Evolutionary conservation across 1,140 invertebrate species (phyloP), one percentile per base, ranked within the genome.

Genomic region (Pachypeltis micranthus): DNA sequence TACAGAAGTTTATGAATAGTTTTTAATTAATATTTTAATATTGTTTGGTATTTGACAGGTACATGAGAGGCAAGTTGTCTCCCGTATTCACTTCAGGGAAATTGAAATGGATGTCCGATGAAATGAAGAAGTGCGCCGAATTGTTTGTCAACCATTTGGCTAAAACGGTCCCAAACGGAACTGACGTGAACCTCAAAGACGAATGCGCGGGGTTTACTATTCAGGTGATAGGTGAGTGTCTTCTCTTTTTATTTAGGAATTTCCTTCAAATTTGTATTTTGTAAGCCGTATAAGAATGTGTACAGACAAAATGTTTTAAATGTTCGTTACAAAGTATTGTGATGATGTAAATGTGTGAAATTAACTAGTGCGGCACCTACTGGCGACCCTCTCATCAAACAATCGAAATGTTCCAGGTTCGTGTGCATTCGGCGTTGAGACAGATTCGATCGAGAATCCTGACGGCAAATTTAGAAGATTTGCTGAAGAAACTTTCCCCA

Each of bases 41-140:
- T n/a, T n/a, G n/a, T n/a, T n/a, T n/a, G n/a, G n/a, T n/a, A n/a
- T n/a, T n/a, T n/a, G n/a, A n/a, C n/a, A 72, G 68, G 57, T 61
- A 66, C 25, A 61, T 74, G 12, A 67, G 75, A 23, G 66, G 62
- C 16, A 70, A 69, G 44, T 59, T 76, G 25, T 70, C 64, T 16
- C 68, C 69, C 1, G 61, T 66, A 0, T 70, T 70, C 51, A 69
- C 67, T 2, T 57, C 66, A 1, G 65, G 63, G 12, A 71, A 71
- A 39, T 67, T 73, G 26, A 69, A 65, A 44, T n/a, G 29, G 10
- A 71, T 73, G 70, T 64, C 23, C 47, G n/a, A 57, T 1, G 39
- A 69, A 27, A 60, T 70, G 44, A 58, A 60, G 7, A 66, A 67
- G 23, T 69, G 68, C 58, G 59, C 59, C 28, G 63, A 67, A 3